These are phyloP conservation scores for Podabrus alpinus DNA, from an alignment of 2,888 invertebrate species.

Conservation along the genomic window DNA sequence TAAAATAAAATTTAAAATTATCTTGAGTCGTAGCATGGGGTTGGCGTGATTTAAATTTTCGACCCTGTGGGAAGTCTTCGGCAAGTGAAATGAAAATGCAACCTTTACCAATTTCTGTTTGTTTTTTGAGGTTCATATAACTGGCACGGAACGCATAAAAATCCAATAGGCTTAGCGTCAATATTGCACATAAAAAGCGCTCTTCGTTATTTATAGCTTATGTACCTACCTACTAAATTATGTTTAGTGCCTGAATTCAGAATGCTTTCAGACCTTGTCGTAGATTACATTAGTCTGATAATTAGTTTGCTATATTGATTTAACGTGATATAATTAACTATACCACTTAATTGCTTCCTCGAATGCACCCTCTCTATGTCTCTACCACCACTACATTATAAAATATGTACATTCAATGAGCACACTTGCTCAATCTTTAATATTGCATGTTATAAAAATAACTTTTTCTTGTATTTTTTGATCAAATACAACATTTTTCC, in stretches of 20 bases:
- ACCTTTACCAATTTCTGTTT: constrained; percentile 39
- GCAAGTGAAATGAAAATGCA: constrained; percentile 46
- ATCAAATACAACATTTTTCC: too few species aligned
- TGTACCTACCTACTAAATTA: constrained; percentile 19
- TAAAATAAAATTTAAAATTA: constrained; percentile 40
- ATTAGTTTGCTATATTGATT: constrained; percentile 24
- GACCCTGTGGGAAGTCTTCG: constrained; percentile 46
- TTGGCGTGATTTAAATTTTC: constrained; percentile 48
- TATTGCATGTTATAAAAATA: too few species aligned
- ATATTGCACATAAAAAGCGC: constrained; percentile 30
- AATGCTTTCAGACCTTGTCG: constrained; percentile 19
- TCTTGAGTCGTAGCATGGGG: constrained; percentile 42
- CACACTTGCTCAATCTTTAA: too few species aligned
- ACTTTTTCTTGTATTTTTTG: too few species aligned
- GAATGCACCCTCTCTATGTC: not conserved
- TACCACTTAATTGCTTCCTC: constrained; percentile 13
- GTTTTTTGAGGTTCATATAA: constrained; percentile 26
- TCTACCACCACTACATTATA: not conserved
- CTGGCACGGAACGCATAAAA: constrained; percentile 31
- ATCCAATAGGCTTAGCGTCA: constrained; percentile 32
- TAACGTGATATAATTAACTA: constrained; percentile 17
- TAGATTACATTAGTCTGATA: constrained; percentile 18
- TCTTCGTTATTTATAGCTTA: constrained; percentile 26
- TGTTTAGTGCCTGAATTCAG: constrained; percentile 17
- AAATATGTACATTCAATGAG: not conserved